Percentiles rank a stretch among this genome's conserved stretches.
These are phyloP conservation scores for Drosophila meridionalis DNA, from an alignment of 2,888 invertebrate genomes.

Conservation along the genomic window DNA sequence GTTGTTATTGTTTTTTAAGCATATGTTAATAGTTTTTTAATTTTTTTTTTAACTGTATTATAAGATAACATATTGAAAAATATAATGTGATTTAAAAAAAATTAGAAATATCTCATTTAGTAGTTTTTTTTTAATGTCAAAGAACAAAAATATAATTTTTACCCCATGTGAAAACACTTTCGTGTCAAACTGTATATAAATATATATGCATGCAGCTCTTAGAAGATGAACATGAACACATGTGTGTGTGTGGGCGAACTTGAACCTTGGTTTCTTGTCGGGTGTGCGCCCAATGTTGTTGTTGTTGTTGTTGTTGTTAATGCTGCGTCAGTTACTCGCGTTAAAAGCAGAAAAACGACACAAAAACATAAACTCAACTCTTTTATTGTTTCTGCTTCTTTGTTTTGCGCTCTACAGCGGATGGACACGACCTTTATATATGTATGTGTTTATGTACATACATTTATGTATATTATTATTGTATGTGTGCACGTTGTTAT, in stretches of 20 bases:
- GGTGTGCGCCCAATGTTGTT: constrained; percentile 28
- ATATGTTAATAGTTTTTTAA: too few relatives aligned
- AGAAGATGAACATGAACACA: constrained; percentile 26
- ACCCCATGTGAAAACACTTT: too few relatives aligned
- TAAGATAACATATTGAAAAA: too few relatives aligned
- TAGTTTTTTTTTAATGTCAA: too few relatives aligned
- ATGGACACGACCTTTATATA: constrained; percentile 62
- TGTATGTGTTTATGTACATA: neutral
- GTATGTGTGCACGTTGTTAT: constrained; percentile 14
- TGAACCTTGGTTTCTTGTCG: constrained; percentile 56
- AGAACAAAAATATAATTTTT: too few relatives aligned
- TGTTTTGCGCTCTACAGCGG: constrained; percentile 47
- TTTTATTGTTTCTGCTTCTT: constrained; percentile 47
- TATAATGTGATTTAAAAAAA: too few relatives aligned
- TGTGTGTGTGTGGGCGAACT: constrained; percentile 62
- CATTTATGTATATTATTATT: neutral
- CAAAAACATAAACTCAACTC: constrained; percentile 23
- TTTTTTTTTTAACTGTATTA: too few relatives aligned
- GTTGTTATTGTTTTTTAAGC: too few relatives aligned
- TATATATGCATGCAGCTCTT: neutral
- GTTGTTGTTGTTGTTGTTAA: constrained; percentile 26
- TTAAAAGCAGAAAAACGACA: constrained; percentile 30
- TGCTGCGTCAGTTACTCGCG: constrained; percentile 47
- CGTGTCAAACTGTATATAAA: neutral
- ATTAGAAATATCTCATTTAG: too few relatives aligned